Evolutionary conservation across 1,140 invertebrate genomes (phyloP).

Genomic region (Aphaenogaster ashmeadi): DNA sequence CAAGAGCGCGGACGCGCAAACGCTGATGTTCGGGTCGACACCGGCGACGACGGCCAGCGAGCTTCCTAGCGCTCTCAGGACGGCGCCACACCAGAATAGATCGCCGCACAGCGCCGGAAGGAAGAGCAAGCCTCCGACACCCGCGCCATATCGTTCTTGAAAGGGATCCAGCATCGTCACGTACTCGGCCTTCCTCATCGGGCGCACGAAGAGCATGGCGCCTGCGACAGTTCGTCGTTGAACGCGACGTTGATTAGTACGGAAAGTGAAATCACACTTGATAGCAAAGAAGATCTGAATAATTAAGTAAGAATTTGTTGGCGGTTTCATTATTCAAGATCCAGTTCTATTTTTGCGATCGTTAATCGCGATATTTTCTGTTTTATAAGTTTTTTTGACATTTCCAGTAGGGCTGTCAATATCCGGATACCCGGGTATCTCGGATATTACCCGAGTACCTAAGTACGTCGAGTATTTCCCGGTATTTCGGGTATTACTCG

Average conservation of each 20-base stretch:
- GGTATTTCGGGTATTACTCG: too few species aligned
- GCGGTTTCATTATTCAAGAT: background rate
- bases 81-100: slow-evolving; percentile 93
- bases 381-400: background rate
- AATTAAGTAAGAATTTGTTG: background rate
- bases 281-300: background rate
- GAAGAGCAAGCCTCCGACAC: slow-evolving; percentile 93
- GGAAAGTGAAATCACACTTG: background rate
- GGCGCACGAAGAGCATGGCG: slow-evolving; percentile 93
- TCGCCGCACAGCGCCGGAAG: slow-evolving; percentile 93
- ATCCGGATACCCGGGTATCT: too few species aligned
- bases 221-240: slow-evolving; percentile 85
- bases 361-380: background rate
- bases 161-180: slow-evolving; percentile 96
- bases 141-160: slow-evolving; percentile 92
- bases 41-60: slow-evolving; percentile 83
- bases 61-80: slow-evolving; percentile 92
- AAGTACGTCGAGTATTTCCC: too few species aligned
- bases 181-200: slow-evolving; percentile 93
- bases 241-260: background rate
- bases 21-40: slow-evolving; percentile 82
- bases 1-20: slow-evolving; percentile 82
- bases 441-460: too few species aligned
- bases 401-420: background rate
- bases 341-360: background rate